These are phyloP conservation scores for Oryzias sinensis DNA, from an alignment of 2,797 vertebrate genomes.

Conservation along the genomic window DNA sequence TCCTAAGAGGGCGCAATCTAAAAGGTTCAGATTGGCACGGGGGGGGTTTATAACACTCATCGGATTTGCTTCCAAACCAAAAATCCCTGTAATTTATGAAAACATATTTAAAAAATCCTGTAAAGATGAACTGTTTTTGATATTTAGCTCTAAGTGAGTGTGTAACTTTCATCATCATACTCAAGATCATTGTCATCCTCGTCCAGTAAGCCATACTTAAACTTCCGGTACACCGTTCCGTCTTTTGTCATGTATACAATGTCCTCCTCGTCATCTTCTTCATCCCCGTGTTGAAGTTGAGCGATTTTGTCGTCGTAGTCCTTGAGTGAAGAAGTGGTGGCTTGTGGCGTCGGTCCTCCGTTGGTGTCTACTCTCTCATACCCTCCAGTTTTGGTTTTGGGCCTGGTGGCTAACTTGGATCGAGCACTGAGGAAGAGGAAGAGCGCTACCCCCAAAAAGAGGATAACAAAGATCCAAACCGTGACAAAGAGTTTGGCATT, in stretches of 20 bases:
- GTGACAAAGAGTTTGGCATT: constrained; percentile 61
- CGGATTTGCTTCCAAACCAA: background rate
- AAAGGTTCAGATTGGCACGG: background rate
- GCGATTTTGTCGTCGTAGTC: constrained; percentile 82
- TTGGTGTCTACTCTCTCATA: constrained; percentile 79
- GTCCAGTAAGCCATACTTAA: constrained; percentile 88
- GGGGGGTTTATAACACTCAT: background rate
- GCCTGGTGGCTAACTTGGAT: constrained; percentile 36
- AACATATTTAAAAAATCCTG: background rate
- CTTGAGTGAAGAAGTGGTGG: constrained; percentile 65
- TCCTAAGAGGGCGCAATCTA: background rate
- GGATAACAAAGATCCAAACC: constrained; percentile 71
- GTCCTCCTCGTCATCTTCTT: constrained; percentile 82
- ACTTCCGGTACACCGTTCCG: constrained; percentile 89
- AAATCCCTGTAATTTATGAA: constrained; percentile 1
- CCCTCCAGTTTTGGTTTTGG: constrained; percentile 60
- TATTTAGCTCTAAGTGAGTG: constrained; percentile 44
- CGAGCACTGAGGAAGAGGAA: constrained; percentile 76
- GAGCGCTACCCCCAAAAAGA: constrained; percentile 71
- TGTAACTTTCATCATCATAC: constrained; percentile 92
- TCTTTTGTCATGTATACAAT: constrained; percentile 95
- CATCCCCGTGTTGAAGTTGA: constrained; percentile 63
- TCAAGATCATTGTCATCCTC: constrained; percentile 89
- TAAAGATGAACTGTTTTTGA: background rate
- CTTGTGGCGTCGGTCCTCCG: constrained; percentile 33